Percentiles rank a stretch among this genome's conserved stretches.
phyloP scores from a whole-genome alignment of 2,113 vertebrate genomes.

The Myotis brandtii region DNA sequence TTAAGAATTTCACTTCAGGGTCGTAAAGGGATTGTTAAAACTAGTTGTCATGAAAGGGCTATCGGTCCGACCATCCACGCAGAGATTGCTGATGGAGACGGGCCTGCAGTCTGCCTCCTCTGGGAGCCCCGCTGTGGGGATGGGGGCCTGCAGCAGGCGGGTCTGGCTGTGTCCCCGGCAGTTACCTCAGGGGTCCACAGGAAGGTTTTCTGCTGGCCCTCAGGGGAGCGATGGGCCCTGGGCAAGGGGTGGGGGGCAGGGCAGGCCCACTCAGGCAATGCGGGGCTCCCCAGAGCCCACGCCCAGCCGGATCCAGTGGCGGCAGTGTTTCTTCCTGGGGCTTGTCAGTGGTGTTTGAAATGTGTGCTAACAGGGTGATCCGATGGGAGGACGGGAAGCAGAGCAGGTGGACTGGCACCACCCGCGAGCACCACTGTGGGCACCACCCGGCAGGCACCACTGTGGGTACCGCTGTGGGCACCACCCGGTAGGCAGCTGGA shows the following conservation, averaged over 20 bases:
- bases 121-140: background rate
- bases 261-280: background rate
- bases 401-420: background rate
- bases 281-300: background rate
- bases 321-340: constrained; percentile 48
- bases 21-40: background rate
- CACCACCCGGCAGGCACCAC: too few relatives aligned
- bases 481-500: background rate
- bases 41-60: background rate
- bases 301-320: constrained; percentile 43
- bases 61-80: background rate
- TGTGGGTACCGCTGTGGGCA: background rate
- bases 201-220: background rate
- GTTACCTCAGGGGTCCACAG: constrained; percentile 4
- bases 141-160: background rate
- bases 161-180: constrained; percentile 50
- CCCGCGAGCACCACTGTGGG: too few relatives aligned
- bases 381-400: background rate
- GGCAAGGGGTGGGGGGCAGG: background rate
- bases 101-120: background rate
- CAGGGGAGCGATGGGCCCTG: background rate
- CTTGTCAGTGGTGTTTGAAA: constrained; percentile 20
- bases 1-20: background rate
- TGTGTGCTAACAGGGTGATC: constrained; percentile 64
- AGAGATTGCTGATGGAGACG: background rate